A percentile compares a stretch with the other conserved stretches of the same genome.
Evolutionary conservation across 2,113 vertebrate species (phyloP).

Genomic region (Suncus etruscus): DNA sequence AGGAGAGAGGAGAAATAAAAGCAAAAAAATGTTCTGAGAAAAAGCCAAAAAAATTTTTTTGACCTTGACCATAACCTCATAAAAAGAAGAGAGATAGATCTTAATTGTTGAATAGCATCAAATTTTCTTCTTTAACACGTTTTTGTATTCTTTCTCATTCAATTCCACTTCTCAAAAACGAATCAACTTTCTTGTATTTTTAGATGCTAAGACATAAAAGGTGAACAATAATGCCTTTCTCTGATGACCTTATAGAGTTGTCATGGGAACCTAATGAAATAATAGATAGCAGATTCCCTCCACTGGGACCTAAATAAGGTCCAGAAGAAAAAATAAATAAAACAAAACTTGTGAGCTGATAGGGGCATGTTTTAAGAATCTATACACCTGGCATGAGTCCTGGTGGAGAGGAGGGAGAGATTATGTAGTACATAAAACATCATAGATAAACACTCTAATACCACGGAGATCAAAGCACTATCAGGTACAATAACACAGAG

Average conservation of each 20-base stretch:
- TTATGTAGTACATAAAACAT: background rate
- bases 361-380: background rate
- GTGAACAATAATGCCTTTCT: background rate
- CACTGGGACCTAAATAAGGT: background rate
- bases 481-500: background rate
- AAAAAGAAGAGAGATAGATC: background rate
- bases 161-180: background rate
- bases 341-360: background rate
- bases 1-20: background rate
- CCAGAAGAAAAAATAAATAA: background rate
- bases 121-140: background rate
- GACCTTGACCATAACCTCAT: background rate
- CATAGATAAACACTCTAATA: background rate
- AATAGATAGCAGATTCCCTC: background rate
- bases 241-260: background rate
- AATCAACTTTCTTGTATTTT: constrained; percentile 8
- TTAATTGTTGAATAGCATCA: background rate
- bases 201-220: constrained; percentile 40
- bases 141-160: background rate
- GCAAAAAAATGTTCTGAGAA: background rate
- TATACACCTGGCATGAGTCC: background rate
- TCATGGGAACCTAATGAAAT: constrained; percentile 29
- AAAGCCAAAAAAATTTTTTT: background rate
- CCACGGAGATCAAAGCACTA: background rate
- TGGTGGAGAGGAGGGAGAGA: background rate